Base-by-base conservation (phyloP, 1,140 invertebrate genomes). In the Ceratina japonica region DNA sequence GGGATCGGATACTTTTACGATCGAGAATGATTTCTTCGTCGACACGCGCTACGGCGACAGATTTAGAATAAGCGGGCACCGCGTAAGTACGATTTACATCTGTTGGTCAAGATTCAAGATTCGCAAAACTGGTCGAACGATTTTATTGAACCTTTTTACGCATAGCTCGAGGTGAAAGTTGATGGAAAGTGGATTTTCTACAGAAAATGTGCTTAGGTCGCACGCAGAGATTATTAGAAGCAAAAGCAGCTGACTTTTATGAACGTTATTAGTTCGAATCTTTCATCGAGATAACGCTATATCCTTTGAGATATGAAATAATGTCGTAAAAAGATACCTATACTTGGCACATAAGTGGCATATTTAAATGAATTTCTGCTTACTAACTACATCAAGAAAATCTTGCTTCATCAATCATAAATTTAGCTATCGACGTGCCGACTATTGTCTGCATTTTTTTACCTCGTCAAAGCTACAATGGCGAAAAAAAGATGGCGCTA, bases 401-500 rank as follows among this genome's bases (percentile, higher is more conserved):
- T n/a, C n/a, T n/a, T n/a, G n/a, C n/a, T n/a, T n/a, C n/a, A n/a
- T n/a, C n/a, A n/a, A 1, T 1, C 5, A 37, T 37, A 15, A 68
- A 69, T 44, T 51, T 27, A 22, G 15, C 69, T 69, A 76, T 69
- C 65, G 56, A 62, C 71, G 3, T 61, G 15, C 24, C 10, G 15
- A 61, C 3, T 13, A 44, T 37, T 10, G 15, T 1, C 2, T 3
- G 7, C 0, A 4, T 8, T 71, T 71, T n/a, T 63, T 54, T 20
- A 18, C 20, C 52, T 27, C 2, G 0, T 44, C 5, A 2, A 20
- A 72, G 7, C 20, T 72, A 22, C 68, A 27, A 63, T 64, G 62
- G 52, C 3, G 13, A 54, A 78, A 63, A 78, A 72, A 78, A 72
- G 68, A 78, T 72, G 75, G 69, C 68, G 59, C 59, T 78, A 56